A percentile compares a stretch with the other conserved stretches of the same genome.
phyloP scores from a whole-genome alignment of 2,113 vertebrate species.

The Rhinolophus ferrumequinum region DNA sequence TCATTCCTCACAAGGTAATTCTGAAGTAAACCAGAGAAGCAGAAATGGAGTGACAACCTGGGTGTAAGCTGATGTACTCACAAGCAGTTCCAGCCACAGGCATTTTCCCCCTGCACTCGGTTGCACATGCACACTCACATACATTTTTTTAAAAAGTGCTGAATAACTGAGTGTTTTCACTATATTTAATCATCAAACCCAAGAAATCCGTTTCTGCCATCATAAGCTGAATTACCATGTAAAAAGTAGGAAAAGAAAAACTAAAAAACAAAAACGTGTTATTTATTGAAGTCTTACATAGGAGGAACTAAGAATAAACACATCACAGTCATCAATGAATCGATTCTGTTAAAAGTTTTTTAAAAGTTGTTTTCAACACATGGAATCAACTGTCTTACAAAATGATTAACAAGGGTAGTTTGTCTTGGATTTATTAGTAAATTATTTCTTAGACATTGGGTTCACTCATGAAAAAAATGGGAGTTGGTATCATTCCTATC shows the following conservation, averaged over 20 bases:
- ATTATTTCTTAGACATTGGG: slow-evolving; percentile 2
- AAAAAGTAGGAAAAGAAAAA: slow-evolving; percentile 6
- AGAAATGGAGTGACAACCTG: background rate
- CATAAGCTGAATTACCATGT: background rate
- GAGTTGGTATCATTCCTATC: background rate
- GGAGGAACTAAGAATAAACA: background rate
- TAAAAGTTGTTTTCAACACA: slow-evolving; percentile 11
- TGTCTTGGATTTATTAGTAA: slow-evolving; percentile 36
- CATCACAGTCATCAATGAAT: background rate
- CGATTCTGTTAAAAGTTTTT: background rate
- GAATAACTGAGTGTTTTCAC: background rate
- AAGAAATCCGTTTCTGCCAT: background rate
- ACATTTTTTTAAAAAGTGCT: background rate
- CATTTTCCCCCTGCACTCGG: background rate
- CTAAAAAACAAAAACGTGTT: background rate
- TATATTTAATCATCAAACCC: slow-evolving; percentile 11
- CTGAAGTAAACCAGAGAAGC: background rate
- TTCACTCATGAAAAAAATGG: slow-evolving; percentile 21
- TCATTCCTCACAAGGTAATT: background rate
- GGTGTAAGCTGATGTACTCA: background rate
- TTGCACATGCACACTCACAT: background rate
- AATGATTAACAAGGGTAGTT: background rate
- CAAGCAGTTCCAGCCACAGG: background rate
- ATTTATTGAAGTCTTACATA: background rate
- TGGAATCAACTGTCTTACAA: background rate